Conservation (phyloP, 2,797 vertebrate species). For the Lepilemur ruficaudatus region DNA sequence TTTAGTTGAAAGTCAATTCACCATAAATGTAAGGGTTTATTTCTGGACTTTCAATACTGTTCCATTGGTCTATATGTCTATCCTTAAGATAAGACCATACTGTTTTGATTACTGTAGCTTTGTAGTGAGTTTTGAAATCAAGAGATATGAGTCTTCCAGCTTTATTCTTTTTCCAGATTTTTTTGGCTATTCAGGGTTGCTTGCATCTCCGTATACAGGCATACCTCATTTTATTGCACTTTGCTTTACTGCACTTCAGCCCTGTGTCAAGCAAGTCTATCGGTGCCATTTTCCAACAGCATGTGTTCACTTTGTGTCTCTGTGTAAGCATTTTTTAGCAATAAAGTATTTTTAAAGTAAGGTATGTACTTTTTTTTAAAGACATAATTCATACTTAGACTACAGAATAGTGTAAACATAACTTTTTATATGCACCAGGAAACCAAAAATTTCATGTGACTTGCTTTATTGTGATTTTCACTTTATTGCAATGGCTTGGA, state of each 20-base stretch:
- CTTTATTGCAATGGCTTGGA: background rate
- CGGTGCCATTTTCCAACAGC: background rate
- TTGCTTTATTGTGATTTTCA: background rate
- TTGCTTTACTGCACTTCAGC: background rate
- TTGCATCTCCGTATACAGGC: background rate
- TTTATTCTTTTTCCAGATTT: background rate
- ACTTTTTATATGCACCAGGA: background rate
- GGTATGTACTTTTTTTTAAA: background rate
- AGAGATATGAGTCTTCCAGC: background rate
- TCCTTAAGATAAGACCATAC: background rate
- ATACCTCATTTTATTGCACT: background rate
- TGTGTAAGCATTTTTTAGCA: background rate
- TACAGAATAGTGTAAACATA: background rate
- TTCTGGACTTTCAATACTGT: background rate
- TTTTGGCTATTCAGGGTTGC: background rate
- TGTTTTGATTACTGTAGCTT: background rate
- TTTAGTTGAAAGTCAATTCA: background rate
- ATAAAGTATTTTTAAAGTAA: background rate
- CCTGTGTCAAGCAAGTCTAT: background rate
- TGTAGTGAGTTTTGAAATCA: constrained; percentile 23
- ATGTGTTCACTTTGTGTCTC: background rate
- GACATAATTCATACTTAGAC: background rate
- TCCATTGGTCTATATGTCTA: background rate
- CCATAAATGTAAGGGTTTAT: background rate
- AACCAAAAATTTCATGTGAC: background rate